Percentiles rank a stretch among this genome's conserved stretches.
phyloP scores from a whole-genome alignment of 2,113 vertebrate genomes.

The Synodontis membranacea region DNA sequence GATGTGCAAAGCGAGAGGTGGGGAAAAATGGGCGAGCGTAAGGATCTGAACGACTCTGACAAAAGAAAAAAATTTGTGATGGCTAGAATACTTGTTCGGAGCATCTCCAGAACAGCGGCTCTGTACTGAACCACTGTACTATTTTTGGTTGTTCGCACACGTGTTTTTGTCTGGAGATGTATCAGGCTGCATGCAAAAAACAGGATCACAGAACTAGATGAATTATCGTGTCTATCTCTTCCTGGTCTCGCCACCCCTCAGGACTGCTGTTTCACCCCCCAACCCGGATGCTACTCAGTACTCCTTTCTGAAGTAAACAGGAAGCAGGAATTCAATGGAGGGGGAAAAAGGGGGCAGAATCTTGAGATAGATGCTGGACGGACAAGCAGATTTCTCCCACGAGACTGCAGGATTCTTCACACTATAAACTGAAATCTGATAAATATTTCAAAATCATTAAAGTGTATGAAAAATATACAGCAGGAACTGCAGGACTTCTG shows the following conservation, averaged over 20 bases:
- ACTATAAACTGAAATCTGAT: background rate
- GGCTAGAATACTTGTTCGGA: too few species aligned
- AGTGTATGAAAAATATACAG: background rate
- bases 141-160: background rate
- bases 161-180: background rate
- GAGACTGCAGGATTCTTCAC: background rate
- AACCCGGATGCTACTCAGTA: background rate
- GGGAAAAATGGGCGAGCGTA: too few species aligned
- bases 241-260: background rate
- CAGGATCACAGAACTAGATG: background rate
- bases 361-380: background rate
- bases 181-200: background rate
- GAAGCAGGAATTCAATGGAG: slow-evolving; percentile 23
- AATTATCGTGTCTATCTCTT: background rate
- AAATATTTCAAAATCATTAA: background rate
- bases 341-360: background rate
- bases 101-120: too few species aligned
- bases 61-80: too few species aligned
- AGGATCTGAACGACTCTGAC: too few species aligned
- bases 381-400: background rate
- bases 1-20: too few species aligned
- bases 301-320: slow-evolving; percentile 26
- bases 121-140: background rate
- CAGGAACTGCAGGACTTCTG: background rate
- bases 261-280: background rate